Conservation (phyloP, 2,888 invertebrate species). For the Epinotia brunnichana region DNA sequence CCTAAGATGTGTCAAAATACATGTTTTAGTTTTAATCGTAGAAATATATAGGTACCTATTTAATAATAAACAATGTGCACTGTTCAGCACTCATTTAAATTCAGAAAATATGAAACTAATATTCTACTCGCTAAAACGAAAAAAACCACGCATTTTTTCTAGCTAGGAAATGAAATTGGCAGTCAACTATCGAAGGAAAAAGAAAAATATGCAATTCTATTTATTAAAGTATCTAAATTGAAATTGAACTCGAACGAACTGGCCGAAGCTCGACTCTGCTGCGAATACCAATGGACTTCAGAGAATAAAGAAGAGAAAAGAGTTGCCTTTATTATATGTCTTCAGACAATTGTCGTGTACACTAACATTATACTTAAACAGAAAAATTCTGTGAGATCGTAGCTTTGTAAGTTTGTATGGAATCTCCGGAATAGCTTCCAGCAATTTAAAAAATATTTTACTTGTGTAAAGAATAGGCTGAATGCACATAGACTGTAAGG, state of each 20-base stretch:
- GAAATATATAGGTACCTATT: not conserved
- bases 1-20: not conserved
- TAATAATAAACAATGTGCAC: not conserved
- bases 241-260: conserved; percentile 61
- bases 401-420: too few species aligned
- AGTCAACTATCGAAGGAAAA: conserved; percentile 27
- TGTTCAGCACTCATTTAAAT: not conserved
- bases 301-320: conserved; percentile 11
- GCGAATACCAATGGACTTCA: conserved; percentile 60
- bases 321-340: not conserved
- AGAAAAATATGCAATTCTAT: conserved; percentile 33
- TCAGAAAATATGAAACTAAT: not conserved
- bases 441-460: too few species aligned
- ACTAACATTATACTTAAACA: too few species aligned
- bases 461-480: too few species aligned
- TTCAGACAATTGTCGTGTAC: too few species aligned
- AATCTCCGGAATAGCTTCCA: not conserved
- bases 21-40: not conserved
- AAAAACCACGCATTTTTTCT: conserved; percentile 1
- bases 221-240: conserved; percentile 55
- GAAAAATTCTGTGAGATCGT: too few species aligned
- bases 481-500: too few species aligned
- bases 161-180: conserved; percentile 16
- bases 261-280: conserved; percentile 48
- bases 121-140: not conserved